A percentile compares a stretch with the other conserved stretches of the same genome.
phyloP scores from a whole-genome alignment of 2,888 invertebrate species.

The Pecten maximus region DNA sequence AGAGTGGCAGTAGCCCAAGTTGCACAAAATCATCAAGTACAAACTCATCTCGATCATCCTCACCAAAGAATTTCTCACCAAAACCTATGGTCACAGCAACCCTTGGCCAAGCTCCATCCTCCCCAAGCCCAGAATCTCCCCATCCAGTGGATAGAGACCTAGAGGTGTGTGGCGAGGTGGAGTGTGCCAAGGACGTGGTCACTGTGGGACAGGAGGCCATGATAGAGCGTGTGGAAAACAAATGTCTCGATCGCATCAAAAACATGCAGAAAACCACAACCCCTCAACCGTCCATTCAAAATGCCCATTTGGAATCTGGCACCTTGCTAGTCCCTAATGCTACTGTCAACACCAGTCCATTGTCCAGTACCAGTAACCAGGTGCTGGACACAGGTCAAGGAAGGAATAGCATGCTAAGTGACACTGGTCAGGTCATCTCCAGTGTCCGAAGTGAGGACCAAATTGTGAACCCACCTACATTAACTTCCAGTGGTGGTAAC shows the following conservation, averaged over 20 bases:
- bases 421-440: slow-evolving; percentile 10
- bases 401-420: slow-evolving; percentile 13
- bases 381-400: slow-evolving; percentile 1
- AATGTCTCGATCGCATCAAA: slow-evolving; percentile 51
- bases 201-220: slow-evolving; percentile 69
- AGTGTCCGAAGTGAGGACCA: slow-evolving; percentile 9
- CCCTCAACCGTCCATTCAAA: neutral
- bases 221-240: slow-evolving; percentile 64
- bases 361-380: slow-evolving; percentile 16
- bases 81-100: slow-evolving; percentile 41
- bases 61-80: slow-evolving; percentile 48
- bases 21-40: slow-evolving; percentile 39
- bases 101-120: slow-evolving; percentile 43
- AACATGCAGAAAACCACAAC: slow-evolving; percentile 40
- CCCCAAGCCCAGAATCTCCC: slow-evolving; percentile 42
- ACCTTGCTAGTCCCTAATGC: neutral
- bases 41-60: slow-evolving; percentile 56
- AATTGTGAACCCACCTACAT: slow-evolving; percentile 14
- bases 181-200: slow-evolving; percentile 65
- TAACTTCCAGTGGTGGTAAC: neutral
- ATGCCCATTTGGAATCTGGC: neutral
- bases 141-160: slow-evolving; percentile 58
- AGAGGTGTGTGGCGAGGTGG: slow-evolving; percentile 68
- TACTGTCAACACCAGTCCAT: neutral
- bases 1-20: neutral